Evolutionary conservation across 2,888 invertebrate species (phyloP).

Genomic region (Pilophorus perplexus): DNA sequence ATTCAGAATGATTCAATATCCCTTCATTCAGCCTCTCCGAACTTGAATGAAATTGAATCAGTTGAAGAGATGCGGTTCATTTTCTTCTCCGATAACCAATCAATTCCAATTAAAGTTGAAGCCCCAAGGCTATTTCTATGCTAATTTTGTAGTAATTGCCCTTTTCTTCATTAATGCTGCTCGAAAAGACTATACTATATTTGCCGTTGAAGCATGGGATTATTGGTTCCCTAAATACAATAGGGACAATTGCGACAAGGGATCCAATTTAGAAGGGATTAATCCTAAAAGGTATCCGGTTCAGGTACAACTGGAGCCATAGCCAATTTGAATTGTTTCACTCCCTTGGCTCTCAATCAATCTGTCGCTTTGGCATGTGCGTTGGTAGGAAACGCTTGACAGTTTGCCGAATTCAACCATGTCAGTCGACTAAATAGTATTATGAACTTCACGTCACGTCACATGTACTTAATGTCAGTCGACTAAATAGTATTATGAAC

Average conservation of each 20-base stretch:
- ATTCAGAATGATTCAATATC: neutral
- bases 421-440: no score
- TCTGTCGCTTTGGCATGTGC: no score
- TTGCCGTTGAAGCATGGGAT: neutral
- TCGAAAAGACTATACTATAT: neutral
- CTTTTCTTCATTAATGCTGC: slow-evolving; percentile 20
- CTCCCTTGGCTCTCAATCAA: no score
- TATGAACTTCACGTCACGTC: no score
- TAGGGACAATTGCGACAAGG: neutral
- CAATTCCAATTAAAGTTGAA: slow-evolving; percentile 35
- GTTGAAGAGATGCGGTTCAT: slow-evolving; percentile 12
- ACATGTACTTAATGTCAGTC: no score
- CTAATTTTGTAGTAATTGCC: slow-evolving; percentile 34
- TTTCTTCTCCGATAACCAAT: slow-evolving; percentile 27
- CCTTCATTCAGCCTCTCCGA: neutral
- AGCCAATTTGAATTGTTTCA: no score
- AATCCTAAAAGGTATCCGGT: no score
- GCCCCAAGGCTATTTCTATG: slow-evolving; percentile 31
- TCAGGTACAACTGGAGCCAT: no score
- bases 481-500: no score
- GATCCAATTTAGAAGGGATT: no score
- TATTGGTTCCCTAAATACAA: neutral
- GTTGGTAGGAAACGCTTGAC: no score
- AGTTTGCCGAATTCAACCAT: no score
- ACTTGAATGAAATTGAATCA: slow-evolving; percentile 27